Conservation (phyloP, 1,140 invertebrate species). For the Acromyrmex charruanus region DNA sequence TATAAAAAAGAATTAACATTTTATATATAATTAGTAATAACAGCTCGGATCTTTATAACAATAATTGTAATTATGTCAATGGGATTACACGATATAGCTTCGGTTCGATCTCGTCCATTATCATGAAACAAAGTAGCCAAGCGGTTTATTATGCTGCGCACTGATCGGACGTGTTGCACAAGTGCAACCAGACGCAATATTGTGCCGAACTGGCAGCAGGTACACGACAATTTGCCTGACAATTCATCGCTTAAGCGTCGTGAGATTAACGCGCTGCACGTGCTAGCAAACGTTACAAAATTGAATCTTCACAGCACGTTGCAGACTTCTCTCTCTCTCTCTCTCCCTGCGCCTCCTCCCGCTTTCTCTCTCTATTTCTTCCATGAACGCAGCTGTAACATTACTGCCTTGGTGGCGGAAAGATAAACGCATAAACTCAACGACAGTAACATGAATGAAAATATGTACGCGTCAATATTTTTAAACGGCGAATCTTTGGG, state of each 20-base stretch:
- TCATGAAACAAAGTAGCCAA: constrained; percentile 52
- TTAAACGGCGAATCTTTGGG: constrained; percentile 32
- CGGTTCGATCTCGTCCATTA: constrained; percentile 44
- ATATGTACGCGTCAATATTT: constrained; percentile 47
- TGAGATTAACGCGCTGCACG: constrained; percentile 55
- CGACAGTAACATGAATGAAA: constrained; percentile 26
- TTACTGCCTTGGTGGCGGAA: not conserved
- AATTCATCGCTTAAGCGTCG: constrained; percentile 51
- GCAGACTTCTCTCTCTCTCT: constrained; percentile 11
- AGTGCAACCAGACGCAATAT: constrained; percentile 51
- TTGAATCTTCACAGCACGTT: constrained; percentile 56
- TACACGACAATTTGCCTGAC: constrained; percentile 52
- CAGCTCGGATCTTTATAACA: not conserved
- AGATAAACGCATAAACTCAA: constrained; percentile 38
- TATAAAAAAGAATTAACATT: not conserved
- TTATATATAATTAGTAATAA: not conserved
- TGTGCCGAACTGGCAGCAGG: constrained; percentile 16
- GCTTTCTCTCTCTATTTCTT: not conserved
- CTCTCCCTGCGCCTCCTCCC: not conserved
- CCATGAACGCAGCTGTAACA: constrained; percentile 13
- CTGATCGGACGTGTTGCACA: constrained; percentile 50
- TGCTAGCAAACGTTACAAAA: constrained; percentile 49
- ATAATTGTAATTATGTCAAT: constrained; percentile 24
- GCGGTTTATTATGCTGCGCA: constrained; percentile 45
- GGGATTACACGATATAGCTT: constrained; percentile 4